A percentile compares a stretch with the other conserved stretches of the same genome.
Conservation (phyloP, 2,888 invertebrate species). For the Conops quadrifasciatus region DNA sequence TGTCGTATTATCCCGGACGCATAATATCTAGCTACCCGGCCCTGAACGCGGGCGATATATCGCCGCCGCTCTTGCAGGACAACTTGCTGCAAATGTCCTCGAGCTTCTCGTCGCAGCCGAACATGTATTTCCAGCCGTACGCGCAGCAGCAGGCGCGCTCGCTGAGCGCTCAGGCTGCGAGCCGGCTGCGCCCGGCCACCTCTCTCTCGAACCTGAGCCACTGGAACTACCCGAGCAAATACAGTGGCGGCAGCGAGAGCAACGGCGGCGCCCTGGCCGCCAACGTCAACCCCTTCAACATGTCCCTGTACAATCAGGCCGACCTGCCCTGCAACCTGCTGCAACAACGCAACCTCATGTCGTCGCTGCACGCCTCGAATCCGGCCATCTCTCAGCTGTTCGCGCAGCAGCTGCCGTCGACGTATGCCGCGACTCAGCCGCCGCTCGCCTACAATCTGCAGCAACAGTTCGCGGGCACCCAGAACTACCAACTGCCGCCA, state of each 20-base stretch:
- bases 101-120: slow-evolving; percentile 65
- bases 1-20: slow-evolving; percentile 58
- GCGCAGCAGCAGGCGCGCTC: slow-evolving; percentile 48
- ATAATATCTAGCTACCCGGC: slow-evolving; percentile 63
- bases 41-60: slow-evolving; percentile 60
- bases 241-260: slow-evolving; percentile 33
- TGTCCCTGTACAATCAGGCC: slow-evolving; percentile 48
- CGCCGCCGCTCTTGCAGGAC: slow-evolving; percentile 62
- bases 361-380: slow-evolving; percentile 63
- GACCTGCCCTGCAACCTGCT: slow-evolving; percentile 50
- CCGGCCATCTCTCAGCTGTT: slow-evolving; percentile 63
- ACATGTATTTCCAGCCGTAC: slow-evolving; percentile 64
- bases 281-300: slow-evolving; percentile 56
- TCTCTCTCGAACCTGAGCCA: slow-evolving; percentile 62
- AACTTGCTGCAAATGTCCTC: slow-evolving; percentile 65
- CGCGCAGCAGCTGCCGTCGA: slow-evolving; percentile 50
- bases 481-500: slow-evolving; percentile 51
- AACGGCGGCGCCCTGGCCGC: slow-evolving; percentile 50
- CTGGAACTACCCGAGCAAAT: slow-evolving; percentile 54
- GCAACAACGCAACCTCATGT: slow-evolving; percentile 61
- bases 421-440: slow-evolving; percentile 36
- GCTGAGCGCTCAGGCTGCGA: slow-evolving; percentile 49
- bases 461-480: slow-evolving; percentile 62
- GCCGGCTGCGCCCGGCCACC: slow-evolving; percentile 60
- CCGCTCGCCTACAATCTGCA: slow-evolving; percentile 57